Conservation (phyloP, 2,797 vertebrate genomes). For the Lagorchestes hirsutus region DNA sequence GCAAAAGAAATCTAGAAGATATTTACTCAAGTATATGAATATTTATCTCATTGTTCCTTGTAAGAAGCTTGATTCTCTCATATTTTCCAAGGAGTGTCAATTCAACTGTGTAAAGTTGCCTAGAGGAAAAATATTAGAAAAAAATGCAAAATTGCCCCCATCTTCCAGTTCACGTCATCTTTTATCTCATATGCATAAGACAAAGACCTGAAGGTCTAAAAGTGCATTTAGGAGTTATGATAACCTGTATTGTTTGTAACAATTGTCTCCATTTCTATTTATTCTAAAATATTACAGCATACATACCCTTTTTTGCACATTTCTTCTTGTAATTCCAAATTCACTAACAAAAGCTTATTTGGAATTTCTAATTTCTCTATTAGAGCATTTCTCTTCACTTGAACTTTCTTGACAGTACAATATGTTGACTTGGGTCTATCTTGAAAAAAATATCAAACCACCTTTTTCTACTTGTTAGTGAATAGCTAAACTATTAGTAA, state of each 20-base stretch:
- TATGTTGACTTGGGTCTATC: too few relatives aligned
- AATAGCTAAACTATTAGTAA: too few relatives aligned
- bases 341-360: background rate
- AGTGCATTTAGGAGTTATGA: background rate
- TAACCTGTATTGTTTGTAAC: background rate
- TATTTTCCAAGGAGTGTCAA: background rate
- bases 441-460: too few relatives aligned
- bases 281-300: background rate
- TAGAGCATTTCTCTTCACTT: background rate
- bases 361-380: background rate
- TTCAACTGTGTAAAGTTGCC: background rate
- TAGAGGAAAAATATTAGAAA: background rate
- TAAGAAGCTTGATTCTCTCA: background rate
- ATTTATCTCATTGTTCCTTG: background rate
- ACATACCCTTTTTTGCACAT: background rate
- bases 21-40: background rate
- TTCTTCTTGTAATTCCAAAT: background rate
- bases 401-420: background rate
- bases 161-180: background rate
- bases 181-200: background rate
- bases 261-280: background rate
- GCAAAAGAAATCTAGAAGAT: background rate
- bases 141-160: background rate
- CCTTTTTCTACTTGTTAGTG: too few relatives aligned
- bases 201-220: background rate